A percentile compares a stretch with the other conserved stretches of the same genome.
Evolutionary conservation across 92 coral and sea anemone genomes (phyloP).

Genomic region (Muricea muricata): DNA sequence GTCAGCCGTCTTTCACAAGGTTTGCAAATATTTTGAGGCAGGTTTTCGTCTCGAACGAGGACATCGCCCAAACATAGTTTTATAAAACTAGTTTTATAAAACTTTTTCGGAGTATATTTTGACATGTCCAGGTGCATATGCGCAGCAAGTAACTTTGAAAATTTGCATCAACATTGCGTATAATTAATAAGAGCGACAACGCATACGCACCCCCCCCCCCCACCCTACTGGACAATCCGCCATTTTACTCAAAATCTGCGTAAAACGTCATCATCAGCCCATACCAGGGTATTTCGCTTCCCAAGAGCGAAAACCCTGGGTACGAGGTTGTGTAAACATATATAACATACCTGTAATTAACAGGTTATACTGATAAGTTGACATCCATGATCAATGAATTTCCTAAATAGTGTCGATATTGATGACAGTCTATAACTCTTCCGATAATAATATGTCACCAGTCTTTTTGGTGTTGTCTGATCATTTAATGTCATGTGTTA

Average conservation of each 20-base stretch:
- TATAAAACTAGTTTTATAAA: not conserved
- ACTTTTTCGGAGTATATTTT: conserved; percentile 17
- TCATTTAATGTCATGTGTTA: no score
- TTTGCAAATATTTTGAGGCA: conserved; percentile 29
- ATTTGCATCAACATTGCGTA: not conserved
- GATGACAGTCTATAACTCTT: no score
- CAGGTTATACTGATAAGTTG: no score
- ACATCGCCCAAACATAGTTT: conserved; percentile 4
- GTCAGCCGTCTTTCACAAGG: conserved; percentile 25
- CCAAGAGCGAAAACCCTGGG: conserved; percentile 2
- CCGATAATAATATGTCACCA: no score
- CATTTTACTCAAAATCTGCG: conserved; percentile 13
- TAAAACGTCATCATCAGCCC: not conserved
- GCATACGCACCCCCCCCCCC: conserved; percentile 22
- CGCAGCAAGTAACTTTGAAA: not conserved
- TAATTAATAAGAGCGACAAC: not conserved
- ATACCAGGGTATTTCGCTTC: conserved; percentile 6
- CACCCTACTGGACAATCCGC: not conserved
- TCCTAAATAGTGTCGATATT: no score
- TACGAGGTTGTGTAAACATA: conserved; percentile 18
- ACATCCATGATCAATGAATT: no score
- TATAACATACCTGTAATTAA: no score
- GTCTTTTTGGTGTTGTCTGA: no score
- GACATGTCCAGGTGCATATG: conserved; percentile 2
- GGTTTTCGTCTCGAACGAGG: not conserved